Conservation (phyloP, 1,140 invertebrate species). For the Rhyzopertha dominica region DNA sequence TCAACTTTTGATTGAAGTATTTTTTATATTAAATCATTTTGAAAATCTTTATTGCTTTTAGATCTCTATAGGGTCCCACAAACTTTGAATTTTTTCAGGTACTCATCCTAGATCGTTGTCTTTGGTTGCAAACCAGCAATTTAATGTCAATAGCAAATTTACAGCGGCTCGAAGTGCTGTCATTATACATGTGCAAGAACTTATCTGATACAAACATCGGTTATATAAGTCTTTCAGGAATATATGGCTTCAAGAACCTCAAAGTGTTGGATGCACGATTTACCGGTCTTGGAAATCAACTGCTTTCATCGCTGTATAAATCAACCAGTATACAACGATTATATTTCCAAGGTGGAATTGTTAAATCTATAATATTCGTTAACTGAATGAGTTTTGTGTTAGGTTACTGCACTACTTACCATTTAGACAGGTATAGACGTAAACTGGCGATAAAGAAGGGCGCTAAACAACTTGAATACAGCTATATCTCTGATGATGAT, state of each 20-base stretch:
- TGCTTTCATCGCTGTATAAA: neutral
- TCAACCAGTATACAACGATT: neutral
- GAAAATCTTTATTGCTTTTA: neutral
- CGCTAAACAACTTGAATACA: neutral
- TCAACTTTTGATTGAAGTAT: too few relatives aligned
- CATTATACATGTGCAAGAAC: conserved; percentile 33
- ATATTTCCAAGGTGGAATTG: conserved; percentile 23
- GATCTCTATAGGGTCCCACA: too few relatives aligned
- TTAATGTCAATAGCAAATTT: conserved; percentile 35
- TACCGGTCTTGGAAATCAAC: conserved; percentile 20
- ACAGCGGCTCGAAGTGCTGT: conserved; percentile 33
- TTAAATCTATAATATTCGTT: conserved; percentile 23
- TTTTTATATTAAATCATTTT: too few relatives aligned
- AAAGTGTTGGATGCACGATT: conserved; percentile 34
- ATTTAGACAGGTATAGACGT: conserved; percentile 4
- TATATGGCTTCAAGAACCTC: conserved; percentile 32
- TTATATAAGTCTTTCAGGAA: conserved; percentile 29
- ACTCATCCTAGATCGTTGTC: conserved; percentile 34
- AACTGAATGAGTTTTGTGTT: conserved; percentile 21
- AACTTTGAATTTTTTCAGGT: conserved; percentile 27
- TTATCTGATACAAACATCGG: conserved; percentile 27
- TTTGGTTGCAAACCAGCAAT: conserved; percentile 28
- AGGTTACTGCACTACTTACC: conserved; percentile 18
- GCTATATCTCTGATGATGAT: conserved; percentile 13
- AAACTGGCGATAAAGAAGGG: conserved; percentile 1